Base-by-base conservation (phyloP, 2,797 vertebrate genomes). In the Nannoperca obscura region DNA sequence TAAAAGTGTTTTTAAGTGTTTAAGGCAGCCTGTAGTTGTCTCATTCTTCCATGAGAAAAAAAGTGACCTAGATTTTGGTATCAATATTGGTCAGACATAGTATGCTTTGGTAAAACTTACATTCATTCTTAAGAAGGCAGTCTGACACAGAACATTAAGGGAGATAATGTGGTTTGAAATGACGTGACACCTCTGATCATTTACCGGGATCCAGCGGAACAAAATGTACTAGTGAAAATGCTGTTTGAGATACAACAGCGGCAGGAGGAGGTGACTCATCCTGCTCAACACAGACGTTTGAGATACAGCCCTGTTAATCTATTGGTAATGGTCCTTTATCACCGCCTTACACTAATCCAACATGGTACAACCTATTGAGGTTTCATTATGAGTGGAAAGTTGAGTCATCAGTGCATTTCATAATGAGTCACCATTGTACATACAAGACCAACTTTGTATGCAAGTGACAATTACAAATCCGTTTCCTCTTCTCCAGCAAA, bases 231-330 rank as follows among this genome's bases (percentile, higher is more conserved):
- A 24, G 47, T 65, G 62, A 83, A 83, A 76, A 63, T 55, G 49
- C 3, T n/a, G 32, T 84, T 60, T 63, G 67, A 76, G 22, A 22
- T 34, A 36, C 6, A 1, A 80, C 61, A 50, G 70, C 27, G 3
- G 32, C 24, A 77, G 27, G 17, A 66, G 44, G 19, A 53, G 50
- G 49, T 74, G 76, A 90, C 77, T 84, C 67, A 83, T 74, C 36
- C 53, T 65, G 30, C 50, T 72, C 61, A 76, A 79, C 60, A 58
- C 44, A 55, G 78, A 76, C 14, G 34, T 65, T 52, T 62, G 76
- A 38, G 36, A 76, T 77, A 34, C 15, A 60, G 53, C 32, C 46
- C 54, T 32, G 49, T 38, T 81, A 76, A 83, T 78, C 59, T 73
- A 36, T n/a, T 32, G 53, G 61, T 78, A 81, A 81, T 80, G 42